Base-by-base conservation (phyloP, 2,797 vertebrate species). In the Yasuhikotakia modesta region DNA sequence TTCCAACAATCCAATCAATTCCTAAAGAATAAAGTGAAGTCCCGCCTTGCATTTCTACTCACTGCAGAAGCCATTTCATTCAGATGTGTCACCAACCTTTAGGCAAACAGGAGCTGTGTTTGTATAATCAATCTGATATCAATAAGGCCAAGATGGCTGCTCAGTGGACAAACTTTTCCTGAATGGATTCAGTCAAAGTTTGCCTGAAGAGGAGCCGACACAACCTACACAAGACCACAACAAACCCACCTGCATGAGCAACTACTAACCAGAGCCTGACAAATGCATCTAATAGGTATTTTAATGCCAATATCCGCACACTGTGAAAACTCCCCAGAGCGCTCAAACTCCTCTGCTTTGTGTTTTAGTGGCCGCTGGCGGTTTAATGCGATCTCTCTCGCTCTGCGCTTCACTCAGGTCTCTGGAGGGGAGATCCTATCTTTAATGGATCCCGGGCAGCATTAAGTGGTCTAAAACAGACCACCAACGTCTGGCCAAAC, bases 401-500 rank as follows among this genome's bases (percentile, higher is more conserved):
- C n/a, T 14, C 63, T 60, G 3, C 55, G 2, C 12, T 58, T 4
- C 10, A 70, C 79, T 50, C 76, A 14, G 79, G 80, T 79, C 73
- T 73, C 58, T 30, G 66, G 66, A 19, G 73, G 77, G 76, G 73
- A 19, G 45, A 48, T 69, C 64, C 78, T 79, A 81, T 79, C 80
- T 79, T 74, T 86, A 86, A 86, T 86, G 71, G 63, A 79, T 79
- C 60, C 45, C 43, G 73, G 35, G 48, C 73, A 60, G 72, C 78
- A 79, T 81, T 87, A 86, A 87, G 86, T 83, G 84, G 73, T 84
- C 70, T 78, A 78, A 83, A 87, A 75, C 76, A 64, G 70, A 72
- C 72, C 73, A n/a, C 22, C 45, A 24, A 21, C 60, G 66, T 50
- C 73, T 48, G 73, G 70, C 48, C 67, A 50, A 65, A 82, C 79